phyloP scores from a whole-genome alignment of 1,140 invertebrate genomes.

The Drosophila biarmipes region DNA sequence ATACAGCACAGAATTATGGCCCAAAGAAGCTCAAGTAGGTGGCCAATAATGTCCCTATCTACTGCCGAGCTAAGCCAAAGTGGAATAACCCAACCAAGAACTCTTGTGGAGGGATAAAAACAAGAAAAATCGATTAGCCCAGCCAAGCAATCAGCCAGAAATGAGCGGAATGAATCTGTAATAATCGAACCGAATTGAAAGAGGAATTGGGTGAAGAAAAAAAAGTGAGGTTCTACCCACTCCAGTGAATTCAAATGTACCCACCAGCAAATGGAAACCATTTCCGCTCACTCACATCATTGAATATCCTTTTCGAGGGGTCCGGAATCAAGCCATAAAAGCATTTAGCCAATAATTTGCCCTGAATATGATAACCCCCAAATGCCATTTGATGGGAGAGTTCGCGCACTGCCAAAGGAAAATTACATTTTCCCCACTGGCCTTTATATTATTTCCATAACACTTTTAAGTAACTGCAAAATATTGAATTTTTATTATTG shows the following conservation, averaged over 20 bases:
- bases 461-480: slow-evolving; percentile 56
- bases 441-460: slow-evolving; percentile 43
- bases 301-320: slow-evolving; percentile 15
- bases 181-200: slow-evolving; percentile 44
- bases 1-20: slow-evolving; percentile 39
- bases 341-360: slow-evolving; percentile 72
- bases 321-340: slow-evolving; percentile 59
- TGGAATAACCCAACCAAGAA: slow-evolving; percentile 26
- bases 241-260: slow-evolving; percentile 32
- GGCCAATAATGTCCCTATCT: slow-evolving; percentile 11
- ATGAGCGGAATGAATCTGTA: slow-evolving; percentile 51
- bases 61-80: slow-evolving; percentile 2
- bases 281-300: slow-evolving; percentile 13
- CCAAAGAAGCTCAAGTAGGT: slow-evolving; percentile 1
- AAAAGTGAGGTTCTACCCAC: slow-evolving; percentile 17
- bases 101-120: neutral
- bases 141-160: slow-evolving; percentile 36
- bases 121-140: slow-evolving; percentile 42
- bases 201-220: slow-evolving; percentile 24
- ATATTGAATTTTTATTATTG: slow-evolving; percentile 54
- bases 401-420: neutral
- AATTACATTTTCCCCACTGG: slow-evolving; percentile 29
- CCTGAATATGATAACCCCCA: slow-evolving; percentile 64
- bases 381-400: slow-evolving; percentile 25
- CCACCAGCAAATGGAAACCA: slow-evolving; percentile 39